Evolutionary conservation across 2,113 vertebrate genomes (phyloP).

Genomic region (Nothocercus julius): DNA sequence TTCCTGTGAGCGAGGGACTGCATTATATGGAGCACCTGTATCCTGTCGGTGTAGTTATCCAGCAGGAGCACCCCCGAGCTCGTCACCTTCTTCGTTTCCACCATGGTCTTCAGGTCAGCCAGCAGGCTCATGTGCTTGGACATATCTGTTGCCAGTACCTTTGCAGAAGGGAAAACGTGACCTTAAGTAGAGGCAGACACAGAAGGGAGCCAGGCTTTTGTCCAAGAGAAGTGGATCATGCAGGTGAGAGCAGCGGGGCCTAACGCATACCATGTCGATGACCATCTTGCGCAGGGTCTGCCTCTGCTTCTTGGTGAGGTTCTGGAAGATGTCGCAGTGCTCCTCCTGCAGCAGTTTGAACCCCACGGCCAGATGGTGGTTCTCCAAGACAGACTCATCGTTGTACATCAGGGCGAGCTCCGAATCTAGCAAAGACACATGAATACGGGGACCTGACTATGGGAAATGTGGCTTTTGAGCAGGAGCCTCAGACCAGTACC

Average conservation of each 20-base stretch:
- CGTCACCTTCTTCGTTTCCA: slow-evolving; percentile 98
- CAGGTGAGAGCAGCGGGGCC: neutral
- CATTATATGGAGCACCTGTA: slow-evolving; percentile 83
- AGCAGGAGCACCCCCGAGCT: slow-evolving; percentile 95
- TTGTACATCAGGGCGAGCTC: slow-evolving; percentile 99
- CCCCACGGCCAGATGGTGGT: slow-evolving; percentile 96
- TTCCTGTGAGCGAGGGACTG: neutral
- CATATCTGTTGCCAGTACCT: slow-evolving; percentile 99
- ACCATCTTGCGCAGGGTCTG: slow-evolving; percentile 96
- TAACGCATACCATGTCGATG: slow-evolving; percentile 91
- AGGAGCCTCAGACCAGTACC: neutral
- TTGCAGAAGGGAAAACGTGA: neutral
- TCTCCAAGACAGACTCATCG: slow-evolving; percentile 96
- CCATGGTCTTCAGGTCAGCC: slow-evolving; percentile 98
- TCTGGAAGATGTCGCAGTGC: slow-evolving; percentile 98
- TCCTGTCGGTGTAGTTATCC: slow-evolving; percentile 96
- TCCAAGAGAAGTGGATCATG: rapidly evolving
- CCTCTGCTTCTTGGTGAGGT: slow-evolving; percentile 94
- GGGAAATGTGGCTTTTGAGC: neutral
- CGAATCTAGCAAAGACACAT: slow-evolving; percentile 82
- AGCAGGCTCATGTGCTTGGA: slow-evolving; percentile 98
- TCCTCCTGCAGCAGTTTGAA: slow-evolving; percentile 97
- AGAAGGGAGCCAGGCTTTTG: neutral
- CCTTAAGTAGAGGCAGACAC: neutral
- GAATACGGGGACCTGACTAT: rapidly evolving